Conservation (phyloP, 2,797 vertebrate species). For the Buceros bicornis region DNA sequence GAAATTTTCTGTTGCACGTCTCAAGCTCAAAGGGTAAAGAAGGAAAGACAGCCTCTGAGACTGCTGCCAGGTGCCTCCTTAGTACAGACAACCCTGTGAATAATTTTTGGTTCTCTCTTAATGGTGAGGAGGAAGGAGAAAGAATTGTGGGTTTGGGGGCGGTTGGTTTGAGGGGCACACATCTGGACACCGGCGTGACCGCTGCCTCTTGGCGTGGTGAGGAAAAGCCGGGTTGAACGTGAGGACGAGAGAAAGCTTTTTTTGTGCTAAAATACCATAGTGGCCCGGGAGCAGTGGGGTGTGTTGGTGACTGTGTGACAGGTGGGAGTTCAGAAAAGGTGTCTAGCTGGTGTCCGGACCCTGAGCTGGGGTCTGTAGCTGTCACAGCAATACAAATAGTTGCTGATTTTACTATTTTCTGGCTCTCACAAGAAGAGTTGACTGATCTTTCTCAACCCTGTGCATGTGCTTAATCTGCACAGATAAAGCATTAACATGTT, state of each 20-base stretch:
- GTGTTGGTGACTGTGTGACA: accelerated
- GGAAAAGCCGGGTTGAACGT: background rate
- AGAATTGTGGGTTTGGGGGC: accelerated
- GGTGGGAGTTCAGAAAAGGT: background rate
- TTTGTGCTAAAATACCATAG: background rate
- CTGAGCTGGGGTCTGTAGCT: background rate
- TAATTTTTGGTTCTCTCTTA: background rate
- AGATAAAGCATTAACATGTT: slow-evolving; percentile 22
- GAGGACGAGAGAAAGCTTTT: background rate
- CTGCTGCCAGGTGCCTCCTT: background rate
- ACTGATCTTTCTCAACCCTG: background rate
- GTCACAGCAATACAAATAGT: background rate
- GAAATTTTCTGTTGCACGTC: background rate
- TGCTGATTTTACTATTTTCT: background rate
- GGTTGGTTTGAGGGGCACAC: accelerated
- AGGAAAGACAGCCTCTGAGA: background rate
- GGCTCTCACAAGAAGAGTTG: background rate
- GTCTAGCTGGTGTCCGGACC: background rate
- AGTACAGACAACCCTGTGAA: background rate
- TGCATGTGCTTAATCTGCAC: background rate
- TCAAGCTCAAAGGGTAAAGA: accelerated
- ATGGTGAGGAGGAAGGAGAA: background rate
- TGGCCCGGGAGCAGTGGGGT: background rate
- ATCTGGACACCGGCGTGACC: accelerated
- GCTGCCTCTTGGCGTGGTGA: accelerated